Base-by-base conservation (phyloP, 2,113 vertebrate genomes). In the Menidia beryllina region DNA sequence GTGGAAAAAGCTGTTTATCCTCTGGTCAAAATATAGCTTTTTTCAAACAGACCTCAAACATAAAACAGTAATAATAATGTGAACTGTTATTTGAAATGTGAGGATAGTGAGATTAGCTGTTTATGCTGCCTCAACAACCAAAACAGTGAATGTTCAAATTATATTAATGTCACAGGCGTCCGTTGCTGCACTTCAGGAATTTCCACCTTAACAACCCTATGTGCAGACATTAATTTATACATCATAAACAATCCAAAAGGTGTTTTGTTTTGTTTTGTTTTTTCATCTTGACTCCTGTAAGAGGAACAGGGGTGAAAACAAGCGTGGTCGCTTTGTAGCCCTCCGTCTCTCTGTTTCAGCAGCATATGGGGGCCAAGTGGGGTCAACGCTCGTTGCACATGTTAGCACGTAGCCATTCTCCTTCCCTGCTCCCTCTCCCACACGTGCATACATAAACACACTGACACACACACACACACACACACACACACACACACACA, bases 331-430 rank as follows among this genome's bases (percentile, higher is more conserved):
- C 69, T 66, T 71, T 69, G 83, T 81, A 48, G 30, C 66, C 61
- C 30, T 14, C 85, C 53, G 65, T 79, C 74, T 50, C 61, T 80
- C 66, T 84, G 67, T 86, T 86, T 83, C 80, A 69, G 73, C 45
- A 75, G 64, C 86, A 92, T 88, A 93, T 76, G 86, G 86, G 77
- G 84, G 84, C 70, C 86, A 86, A 89, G 87, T 81, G 88, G 82
- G 89, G 88, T 86, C 86, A 86, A 77, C 66, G 80, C 65, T 7
- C 69, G 72, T 77, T 68, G 76, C 77, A 87, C 86, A 81, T 87
- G 82, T 83, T 85, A 72, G 67, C 79, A 72, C 1, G 48, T 65
- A 82, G 53, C 67, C 34, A 56, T 30, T 39, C 49, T 47, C 61
- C 21, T 53, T 53, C 53, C 25, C 66, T 73, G 50, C 41, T 43